phyloP scores from a whole-genome alignment of 2,888 invertebrate species.

The Gasteruption jaculator region DNA sequence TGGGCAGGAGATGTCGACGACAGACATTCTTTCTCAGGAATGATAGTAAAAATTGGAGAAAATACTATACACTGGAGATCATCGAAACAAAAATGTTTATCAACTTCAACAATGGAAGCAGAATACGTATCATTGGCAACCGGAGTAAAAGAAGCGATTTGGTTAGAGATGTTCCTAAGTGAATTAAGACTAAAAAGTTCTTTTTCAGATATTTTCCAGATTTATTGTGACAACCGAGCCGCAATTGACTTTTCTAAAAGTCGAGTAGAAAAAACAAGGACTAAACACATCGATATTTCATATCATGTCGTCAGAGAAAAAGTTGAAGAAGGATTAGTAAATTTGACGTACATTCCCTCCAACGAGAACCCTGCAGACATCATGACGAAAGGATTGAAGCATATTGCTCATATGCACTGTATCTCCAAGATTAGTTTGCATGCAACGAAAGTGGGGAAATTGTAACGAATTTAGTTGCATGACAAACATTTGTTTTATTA shows the following conservation, averaged over 20 bases:
- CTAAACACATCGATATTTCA: constrained; percentile 10
- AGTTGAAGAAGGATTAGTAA: not conserved
- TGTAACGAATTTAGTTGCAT: too few species aligned
- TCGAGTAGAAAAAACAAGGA: not conserved
- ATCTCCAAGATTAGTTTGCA: not conserved
- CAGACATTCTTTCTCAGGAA: constrained; percentile 8
- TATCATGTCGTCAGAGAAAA: constrained; percentile 7
- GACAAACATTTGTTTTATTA: too few species aligned
- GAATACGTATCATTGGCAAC: constrained; percentile 6
- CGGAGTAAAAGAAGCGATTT: constrained; percentile 6
- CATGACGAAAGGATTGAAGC: constrained; percentile 10
- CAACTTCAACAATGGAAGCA: constrained; percentile 9
- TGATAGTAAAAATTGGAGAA: not conserved
- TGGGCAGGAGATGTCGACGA: constrained; percentile 7
- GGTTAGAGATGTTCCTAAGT: constrained; percentile 4
- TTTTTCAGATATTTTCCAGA: not conserved
- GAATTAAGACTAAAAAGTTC: constrained; percentile 2
- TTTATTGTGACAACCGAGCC: constrained; percentile 7
- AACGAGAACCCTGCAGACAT: constrained; percentile 6
- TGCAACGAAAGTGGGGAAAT: constrained; percentile 11
- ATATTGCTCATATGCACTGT: not conserved
- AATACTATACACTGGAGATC: constrained; percentile 3
- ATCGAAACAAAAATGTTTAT: constrained; percentile 4
- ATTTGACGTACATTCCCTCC: not conserved
- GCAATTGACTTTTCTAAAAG: constrained; percentile 8